phyloP scores from a whole-genome alignment of 2,113 vertebrate genomes.

The Mormyrus iriodes region DNA sequence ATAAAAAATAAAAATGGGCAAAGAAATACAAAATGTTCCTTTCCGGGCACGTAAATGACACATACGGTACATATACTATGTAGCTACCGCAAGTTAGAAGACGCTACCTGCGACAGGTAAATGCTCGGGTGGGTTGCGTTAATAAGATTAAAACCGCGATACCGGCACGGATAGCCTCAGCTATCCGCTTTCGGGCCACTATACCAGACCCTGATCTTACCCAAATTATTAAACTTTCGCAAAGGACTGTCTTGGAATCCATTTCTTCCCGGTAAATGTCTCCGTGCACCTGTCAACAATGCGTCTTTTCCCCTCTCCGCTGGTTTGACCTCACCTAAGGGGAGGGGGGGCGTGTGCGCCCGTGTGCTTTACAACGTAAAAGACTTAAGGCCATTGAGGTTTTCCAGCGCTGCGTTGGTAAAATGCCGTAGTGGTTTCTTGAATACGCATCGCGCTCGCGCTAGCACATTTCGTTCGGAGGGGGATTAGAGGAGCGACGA shows the following conservation, averaged over 20 bases:
- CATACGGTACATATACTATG: neutral
- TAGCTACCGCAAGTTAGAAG: neutral
- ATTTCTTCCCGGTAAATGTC: conserved; percentile 42
- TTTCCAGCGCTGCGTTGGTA: neutral
- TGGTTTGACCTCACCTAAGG: conserved; percentile 63
- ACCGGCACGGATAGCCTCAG: neutral
- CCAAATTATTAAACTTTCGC: conserved; percentile 69
- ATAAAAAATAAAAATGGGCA: neutral
- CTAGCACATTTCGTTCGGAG: conserved; percentile 23
- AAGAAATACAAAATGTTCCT: neutral
- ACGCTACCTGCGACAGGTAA: conserved; percentile 48
- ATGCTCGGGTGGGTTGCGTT: conserved; percentile 7
- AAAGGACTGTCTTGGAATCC: conserved; percentile 58
- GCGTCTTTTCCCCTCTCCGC: conserved; percentile 45
- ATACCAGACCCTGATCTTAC: conserved; percentile 51
- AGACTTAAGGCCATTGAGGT: neutral
- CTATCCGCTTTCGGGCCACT: neutral
- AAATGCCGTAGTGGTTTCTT: conserved; percentile 41
- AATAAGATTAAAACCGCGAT: neutral
- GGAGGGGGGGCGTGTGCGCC: conserved; percentile 25
- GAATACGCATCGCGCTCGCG: conserved; percentile 43
- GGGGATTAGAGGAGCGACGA: conserved; percentile 32
- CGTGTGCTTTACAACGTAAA: conserved; percentile 25
- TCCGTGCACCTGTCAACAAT: conserved; percentile 54
- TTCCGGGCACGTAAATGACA: neutral